These are phyloP conservation scores for Melanotaenia parkinsoni DNA, from an alignment of 2,797 vertebrate species.

Conservation along the genomic window DNA sequence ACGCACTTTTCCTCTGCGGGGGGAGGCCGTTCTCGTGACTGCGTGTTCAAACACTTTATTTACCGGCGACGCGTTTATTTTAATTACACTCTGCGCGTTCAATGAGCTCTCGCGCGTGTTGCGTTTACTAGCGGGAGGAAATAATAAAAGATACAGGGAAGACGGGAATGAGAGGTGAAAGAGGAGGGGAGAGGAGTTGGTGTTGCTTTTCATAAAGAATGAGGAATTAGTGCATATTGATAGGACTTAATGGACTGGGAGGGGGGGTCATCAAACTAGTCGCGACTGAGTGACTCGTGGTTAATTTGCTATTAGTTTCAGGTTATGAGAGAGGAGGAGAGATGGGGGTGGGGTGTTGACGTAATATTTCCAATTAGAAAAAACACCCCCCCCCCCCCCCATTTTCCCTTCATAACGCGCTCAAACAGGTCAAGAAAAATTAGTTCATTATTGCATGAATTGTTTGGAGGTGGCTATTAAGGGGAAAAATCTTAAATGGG, in stretches of 20 bases:
- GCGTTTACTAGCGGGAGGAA: conserved; percentile 78
- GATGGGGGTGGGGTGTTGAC: conserved; percentile 24
- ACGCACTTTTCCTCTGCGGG: conserved; percentile 5
- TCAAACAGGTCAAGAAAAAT: too few species aligned
- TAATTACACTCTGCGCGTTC: conserved; percentile 77
- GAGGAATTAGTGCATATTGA: conserved; percentile 84
- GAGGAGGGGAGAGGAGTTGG: conserved; percentile 23
- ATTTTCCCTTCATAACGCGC: background rate
- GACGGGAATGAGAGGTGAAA: background rate
- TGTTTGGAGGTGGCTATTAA: background rate
- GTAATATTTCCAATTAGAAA: conserved; percentile 44
- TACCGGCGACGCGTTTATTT: conserved; percentile 72
- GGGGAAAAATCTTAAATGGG: too few species aligned
- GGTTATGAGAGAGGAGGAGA: conserved; percentile 64
- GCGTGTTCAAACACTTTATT: conserved; percentile 72
- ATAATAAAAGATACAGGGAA: conserved; percentile 53
- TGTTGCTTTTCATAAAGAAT: conserved; percentile 78
- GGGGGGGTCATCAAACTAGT: conserved; percentile 79
- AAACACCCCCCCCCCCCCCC: background rate
- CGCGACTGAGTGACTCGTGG: conserved; percentile 91
- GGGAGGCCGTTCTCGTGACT: conserved; percentile 16
- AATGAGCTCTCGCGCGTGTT: conserved; percentile 58
- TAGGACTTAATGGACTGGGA: conserved; percentile 80
- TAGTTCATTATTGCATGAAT: too few species aligned
- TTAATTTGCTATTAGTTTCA: conserved; percentile 94